phyloP scores from a whole-genome alignment of 2,797 vertebrate genomes.

The Thunnus albacares region DNA sequence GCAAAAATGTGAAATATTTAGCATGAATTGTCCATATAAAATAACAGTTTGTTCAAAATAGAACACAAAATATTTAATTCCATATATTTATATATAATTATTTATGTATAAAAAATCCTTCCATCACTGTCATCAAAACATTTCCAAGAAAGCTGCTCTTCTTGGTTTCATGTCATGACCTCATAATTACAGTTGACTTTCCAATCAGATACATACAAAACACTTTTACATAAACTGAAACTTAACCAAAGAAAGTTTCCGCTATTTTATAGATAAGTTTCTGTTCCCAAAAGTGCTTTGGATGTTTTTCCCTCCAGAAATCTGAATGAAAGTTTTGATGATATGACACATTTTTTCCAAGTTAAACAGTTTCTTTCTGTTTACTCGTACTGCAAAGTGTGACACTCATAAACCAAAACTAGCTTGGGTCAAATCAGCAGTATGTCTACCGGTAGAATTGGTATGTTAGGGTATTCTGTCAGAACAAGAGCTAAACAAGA shows the following conservation, averaged over 20 bases:
- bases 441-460: background rate
- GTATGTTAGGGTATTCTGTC: background rate
- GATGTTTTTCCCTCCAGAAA: constrained; percentile 23
- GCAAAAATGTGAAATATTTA: background rate
- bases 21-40: background rate
- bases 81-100: background rate
- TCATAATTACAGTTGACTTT: constrained; percentile 54
- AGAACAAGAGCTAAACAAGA: background rate
- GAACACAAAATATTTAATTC: background rate
- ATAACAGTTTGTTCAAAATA: background rate
- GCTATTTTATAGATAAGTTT: constrained; percentile 52
- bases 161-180: constrained; percentile 56
- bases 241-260: constrained; percentile 52
- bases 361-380: constrained; percentile 29
- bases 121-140: constrained; percentile 30
- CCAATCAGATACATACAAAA: constrained; percentile 31
- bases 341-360: constrained; percentile 21
- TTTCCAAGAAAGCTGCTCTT: constrained; percentile 60
- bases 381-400: background rate
- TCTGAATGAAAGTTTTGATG: background rate
- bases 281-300: constrained; percentile 26
- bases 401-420: background rate
- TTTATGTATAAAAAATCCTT: background rate
- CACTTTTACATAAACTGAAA: constrained; percentile 62
- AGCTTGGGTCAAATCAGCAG: background rate